Evolutionary conservation across 2,113 vertebrate genomes (phyloP).

Genomic region (Toxostoma redivivum): DNA sequence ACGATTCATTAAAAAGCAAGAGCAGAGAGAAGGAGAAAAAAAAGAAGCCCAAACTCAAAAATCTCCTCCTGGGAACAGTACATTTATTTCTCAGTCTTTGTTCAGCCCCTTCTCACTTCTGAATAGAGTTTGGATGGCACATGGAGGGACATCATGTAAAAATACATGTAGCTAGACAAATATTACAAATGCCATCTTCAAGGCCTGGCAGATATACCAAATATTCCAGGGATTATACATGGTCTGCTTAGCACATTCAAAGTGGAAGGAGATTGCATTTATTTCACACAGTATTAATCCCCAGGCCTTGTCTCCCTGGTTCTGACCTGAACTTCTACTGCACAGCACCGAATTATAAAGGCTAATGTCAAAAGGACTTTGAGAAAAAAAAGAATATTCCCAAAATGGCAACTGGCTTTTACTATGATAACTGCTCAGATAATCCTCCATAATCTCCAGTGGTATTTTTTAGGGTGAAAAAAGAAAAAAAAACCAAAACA

Average conservation of each 20-base stretch:
- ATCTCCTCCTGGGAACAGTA: neutral
- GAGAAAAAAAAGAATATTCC: neutral
- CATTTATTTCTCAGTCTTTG: neutral
- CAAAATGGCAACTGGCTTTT: slow-evolving; percentile 3
- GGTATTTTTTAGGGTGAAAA: neutral
- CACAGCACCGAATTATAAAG: neutral
- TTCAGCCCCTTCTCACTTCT: neutral
- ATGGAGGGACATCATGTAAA: neutral
- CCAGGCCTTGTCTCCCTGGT: neutral
- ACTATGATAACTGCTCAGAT: neutral
- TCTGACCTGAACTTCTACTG: neutral
- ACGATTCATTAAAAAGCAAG: slow-evolving; percentile 19
- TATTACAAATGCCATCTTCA: neutral
- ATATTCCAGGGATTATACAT: slow-evolving; percentile 34
- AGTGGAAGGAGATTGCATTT: neutral
- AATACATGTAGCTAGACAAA: neutral
- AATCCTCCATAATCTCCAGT: neutral
- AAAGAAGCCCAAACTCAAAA: neutral
- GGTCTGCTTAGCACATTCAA: slow-evolving; percentile 19
- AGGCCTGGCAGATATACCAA: neutral
- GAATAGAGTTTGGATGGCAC: neutral
- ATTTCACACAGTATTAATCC: slow-evolving; percentile 12
- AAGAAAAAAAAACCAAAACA: neutral
- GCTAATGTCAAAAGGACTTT: neutral
- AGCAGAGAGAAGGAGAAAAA: neutral